Conservation (phyloP, 2,113 vertebrate species). For the Thamnaconus septentrionalis region DNA sequence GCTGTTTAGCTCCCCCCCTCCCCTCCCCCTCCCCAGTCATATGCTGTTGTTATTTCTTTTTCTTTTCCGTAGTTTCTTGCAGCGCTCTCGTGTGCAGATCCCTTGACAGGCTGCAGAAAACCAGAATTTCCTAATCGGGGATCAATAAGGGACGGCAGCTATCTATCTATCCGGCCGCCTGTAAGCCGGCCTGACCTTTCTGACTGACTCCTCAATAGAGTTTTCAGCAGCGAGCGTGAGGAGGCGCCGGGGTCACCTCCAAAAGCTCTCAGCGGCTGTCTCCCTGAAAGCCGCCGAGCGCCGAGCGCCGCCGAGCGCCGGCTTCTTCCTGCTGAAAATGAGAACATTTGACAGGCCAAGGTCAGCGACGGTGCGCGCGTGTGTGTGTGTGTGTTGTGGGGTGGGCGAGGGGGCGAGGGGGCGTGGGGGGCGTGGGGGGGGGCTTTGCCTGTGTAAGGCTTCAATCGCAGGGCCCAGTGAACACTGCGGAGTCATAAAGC, state of each 20-base stretch:
- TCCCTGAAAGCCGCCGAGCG: conserved; percentile 60
- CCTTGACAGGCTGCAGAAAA: no score
- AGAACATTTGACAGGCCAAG: conserved; percentile 70
- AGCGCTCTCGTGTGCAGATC: no score
- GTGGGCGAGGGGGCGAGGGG: conserved; percentile 35
- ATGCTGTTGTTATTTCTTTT: no score
- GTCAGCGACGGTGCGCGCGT: conserved; percentile 30
- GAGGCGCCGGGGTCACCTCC: conserved; percentile 44
- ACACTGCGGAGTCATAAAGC: conserved; percentile 74
- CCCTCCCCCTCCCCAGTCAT: no score
- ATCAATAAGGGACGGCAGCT: no score
- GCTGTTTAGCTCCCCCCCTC: no score
- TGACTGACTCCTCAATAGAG: conserved; percentile 3
- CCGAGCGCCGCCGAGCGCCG: conserved; percentile 43
- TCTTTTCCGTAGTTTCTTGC: no score
- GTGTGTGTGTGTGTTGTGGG: no score
- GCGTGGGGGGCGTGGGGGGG: conserved; percentile 46
- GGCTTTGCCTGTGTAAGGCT: conserved; percentile 62
- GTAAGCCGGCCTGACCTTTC: no score
- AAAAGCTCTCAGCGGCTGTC: conserved; percentile 39
- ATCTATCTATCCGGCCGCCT: no score
- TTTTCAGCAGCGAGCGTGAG: conserved; percentile 24
- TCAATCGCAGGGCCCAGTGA: conserved; percentile 55
- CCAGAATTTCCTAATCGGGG: no score
- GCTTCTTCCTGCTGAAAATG: conserved; percentile 67